Percentiles rank a stretch among this genome's conserved stretches.
These are phyloP conservation scores for Alcedo quadribrachys DNA, from an alignment of 2,797 vertebrate species.

Conservation along the genomic window DNA sequence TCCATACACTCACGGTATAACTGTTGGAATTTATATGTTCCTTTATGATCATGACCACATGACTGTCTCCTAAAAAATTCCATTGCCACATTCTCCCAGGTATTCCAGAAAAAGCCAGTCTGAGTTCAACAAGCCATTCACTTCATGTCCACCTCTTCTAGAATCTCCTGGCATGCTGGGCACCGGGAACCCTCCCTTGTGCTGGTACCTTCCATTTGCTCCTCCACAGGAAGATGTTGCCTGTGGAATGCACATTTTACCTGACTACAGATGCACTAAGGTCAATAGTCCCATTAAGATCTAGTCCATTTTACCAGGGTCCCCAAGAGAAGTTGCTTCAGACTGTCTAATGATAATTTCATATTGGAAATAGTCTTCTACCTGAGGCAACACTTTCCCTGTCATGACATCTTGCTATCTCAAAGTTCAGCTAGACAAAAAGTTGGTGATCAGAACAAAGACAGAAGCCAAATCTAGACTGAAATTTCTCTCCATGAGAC, in stretches of 20 bases:
- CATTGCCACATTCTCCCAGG: fast-evolving
- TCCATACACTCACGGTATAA: background rate
- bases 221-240: background rate
- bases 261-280: background rate
- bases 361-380: background rate
- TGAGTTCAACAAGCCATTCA: background rate
- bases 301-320: background rate
- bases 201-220: background rate
- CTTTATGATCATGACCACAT: background rate
- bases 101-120: background rate
- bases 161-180: background rate
- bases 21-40: background rate
- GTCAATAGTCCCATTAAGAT: background rate
- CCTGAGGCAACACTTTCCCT: background rate
- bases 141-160: background rate
- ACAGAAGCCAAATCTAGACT: background rate
- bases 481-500: background rate
- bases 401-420: background rate
- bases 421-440: background rate
- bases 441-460: background rate
- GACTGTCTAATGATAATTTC: background rate
- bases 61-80: background rate
- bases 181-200: background rate
- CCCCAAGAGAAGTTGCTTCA: background rate
- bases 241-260: background rate